Evolutionary conservation across 2,888 invertebrate species (phyloP), one percentile per base, ranked within the genome.

Genomic region (Platycheirus rosarum): DNA sequence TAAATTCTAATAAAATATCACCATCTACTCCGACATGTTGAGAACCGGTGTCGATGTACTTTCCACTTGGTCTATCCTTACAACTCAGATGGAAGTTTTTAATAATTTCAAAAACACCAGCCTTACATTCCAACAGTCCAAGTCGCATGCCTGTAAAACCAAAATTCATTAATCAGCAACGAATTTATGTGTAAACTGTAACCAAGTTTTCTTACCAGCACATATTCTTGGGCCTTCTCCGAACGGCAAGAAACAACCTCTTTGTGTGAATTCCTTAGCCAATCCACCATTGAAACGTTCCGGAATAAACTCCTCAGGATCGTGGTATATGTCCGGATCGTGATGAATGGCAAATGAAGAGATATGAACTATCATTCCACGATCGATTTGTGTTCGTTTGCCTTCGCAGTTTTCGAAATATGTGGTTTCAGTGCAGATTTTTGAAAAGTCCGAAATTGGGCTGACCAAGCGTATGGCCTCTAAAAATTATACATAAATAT

Each of bases 161-260:
- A 26, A 48, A 20, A 48, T 18, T 0, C 26, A 26, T 26, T 4
- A 26, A 26, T 26, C 37, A 11, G 2, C 16, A 6, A 7, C 9
- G 16, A 16, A 23, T 23, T 32, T 32, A 32, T n/a, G n/a, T n/a
- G n/a, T n/a, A n/a, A n/a, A n/a, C n/a, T n/a, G n/a, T n/a, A n/a
- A n/a, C n/a, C n/a, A n/a, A n/a, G n/a, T n/a, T n/a, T n/a, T n/a
- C n/a, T n/a, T 29, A 88, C 89, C 90, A 75, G 87, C 86, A 84
- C 89, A 90, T 3, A 87, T 87, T n/a, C 89, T 85, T 0, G 89
- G 90, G 0, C 89, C 90, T 85, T 89, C 87, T n/a, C 89, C 88
- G 16, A 89, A 89, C 0, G 89, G 88, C 16, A 89, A 29, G 35
- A 89, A 85, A 1, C 86, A 82, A 0, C 89, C 89, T 48, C 85